A percentile compares a stretch with the other conserved stretches of the same genome.
Conservation (phyloP, 1,140 invertebrate genomes). For the Theocolax elegans region DNA sequence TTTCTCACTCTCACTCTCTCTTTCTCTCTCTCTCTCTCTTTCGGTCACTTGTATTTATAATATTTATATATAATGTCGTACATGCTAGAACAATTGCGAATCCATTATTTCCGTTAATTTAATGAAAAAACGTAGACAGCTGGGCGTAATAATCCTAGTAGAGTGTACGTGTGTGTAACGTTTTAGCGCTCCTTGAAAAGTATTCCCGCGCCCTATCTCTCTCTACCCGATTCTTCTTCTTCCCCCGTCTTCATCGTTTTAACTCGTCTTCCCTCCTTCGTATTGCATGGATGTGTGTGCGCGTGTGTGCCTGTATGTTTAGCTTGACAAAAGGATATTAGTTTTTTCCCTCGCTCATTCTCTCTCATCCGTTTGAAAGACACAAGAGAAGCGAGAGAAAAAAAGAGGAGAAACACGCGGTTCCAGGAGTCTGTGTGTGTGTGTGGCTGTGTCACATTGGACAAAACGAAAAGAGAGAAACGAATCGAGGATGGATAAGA, state of each 20-base stretch:
- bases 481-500: slow-evolving; percentile 37
- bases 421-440: too few species aligned
- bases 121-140: slow-evolving; percentile 55
- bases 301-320: slow-evolving; percentile 16
- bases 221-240: slow-evolving; percentile 39
- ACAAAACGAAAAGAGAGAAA: slow-evolving; percentile 16
- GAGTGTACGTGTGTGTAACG: too few species aligned
- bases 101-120: slow-evolving; percentile 53
- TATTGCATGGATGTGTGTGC: too few species aligned
- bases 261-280: slow-evolving; percentile 29
- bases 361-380: slow-evolving; percentile 15
- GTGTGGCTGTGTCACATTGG: too few species aligned
- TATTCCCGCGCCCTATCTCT: slow-evolving; percentile 9
- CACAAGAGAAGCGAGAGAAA: slow-evolving; percentile 18
- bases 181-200: slow-evolving; percentile 9
- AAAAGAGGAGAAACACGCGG: slow-evolving; percentile 7
- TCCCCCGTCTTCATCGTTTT: slow-evolving; percentile 46
- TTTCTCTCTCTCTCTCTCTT: too few species aligned
- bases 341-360: slow-evolving; percentile 28
- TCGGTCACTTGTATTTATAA: too few species aligned
- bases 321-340: neutral
- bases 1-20: too few species aligned
- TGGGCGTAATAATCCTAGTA: slow-evolving; percentile 41
- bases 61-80: slow-evolving; percentile 47
- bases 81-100: slow-evolving; percentile 61